phyloP scores from a whole-genome alignment of 2,113 vertebrate genomes.

The Balaenoptera acutorostrata region DNA sequence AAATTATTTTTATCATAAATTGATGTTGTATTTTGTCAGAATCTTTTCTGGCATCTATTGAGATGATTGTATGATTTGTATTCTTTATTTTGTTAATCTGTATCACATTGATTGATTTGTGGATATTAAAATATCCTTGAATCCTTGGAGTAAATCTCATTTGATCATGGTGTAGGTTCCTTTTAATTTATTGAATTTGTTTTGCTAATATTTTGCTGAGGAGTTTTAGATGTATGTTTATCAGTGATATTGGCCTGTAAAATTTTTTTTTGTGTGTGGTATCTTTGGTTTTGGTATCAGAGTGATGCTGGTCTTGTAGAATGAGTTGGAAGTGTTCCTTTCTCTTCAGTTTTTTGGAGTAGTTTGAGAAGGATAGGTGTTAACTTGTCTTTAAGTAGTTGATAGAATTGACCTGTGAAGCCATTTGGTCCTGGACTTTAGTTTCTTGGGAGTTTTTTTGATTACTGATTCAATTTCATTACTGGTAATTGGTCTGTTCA shows the following conservation, averaged over 20 bases:
- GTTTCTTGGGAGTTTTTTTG: neutral
- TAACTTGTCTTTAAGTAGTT: neutral
- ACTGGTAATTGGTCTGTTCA: neutral
- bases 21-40: too few species aligned
- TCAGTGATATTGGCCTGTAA: neutral
- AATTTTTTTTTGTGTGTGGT: neutral
- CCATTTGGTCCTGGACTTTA: neutral
- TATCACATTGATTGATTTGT: neutral
- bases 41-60: too few species aligned
- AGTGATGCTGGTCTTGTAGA: neutral
- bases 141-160: neutral
- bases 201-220: neutral
- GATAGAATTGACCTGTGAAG: neutral
- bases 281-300: neutral
- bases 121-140: neutral
- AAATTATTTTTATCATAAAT: too few species aligned
- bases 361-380: neutral
- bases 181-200: neutral
- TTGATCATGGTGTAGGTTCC: neutral
- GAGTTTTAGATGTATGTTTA: neutral
- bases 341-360: neutral
- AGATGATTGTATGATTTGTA: neutral
- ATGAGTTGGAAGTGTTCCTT: neutral
- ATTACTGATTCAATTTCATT: neutral
- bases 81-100: neutral